Evolutionary conservation across 2,888 invertebrate genomes (phyloP), one percentile per base, ranked within the genome.

Genomic region (Chirona hameri): DNA sequence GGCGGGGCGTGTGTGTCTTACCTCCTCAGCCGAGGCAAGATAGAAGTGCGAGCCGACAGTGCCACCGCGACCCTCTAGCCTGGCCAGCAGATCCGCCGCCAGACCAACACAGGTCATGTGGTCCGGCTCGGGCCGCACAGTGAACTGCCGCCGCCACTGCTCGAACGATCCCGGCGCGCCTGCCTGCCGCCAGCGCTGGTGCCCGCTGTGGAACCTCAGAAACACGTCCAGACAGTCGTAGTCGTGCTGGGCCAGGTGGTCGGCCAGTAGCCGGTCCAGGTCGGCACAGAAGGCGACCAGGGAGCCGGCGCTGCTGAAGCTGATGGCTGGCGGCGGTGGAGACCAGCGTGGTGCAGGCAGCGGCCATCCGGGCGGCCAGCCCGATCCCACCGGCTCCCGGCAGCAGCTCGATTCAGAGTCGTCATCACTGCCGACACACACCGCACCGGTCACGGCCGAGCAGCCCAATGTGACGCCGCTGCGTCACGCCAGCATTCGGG

Each of bases 151-250:
- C 15, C 69, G 69, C 69, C 69, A 69, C 14, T 3, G 29, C 14
- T 69, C 69, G 69, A 69, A 69, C 69, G 69, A 10, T n/a, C 65
- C 69, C 29, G 29, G n/a, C 14, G 0, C 69, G 69, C 29, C 69
- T 21, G 69, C 5, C 29, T 1, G 14, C 10, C 15, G 69, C 69
- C 69, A 69, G 69, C 69, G 29, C 29, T n/a, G 69, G 69, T 69
- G 29, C 29, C 29, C 69, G 12, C 29, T 10, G 69, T 69, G 69
- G 29, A 69, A 69, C 14, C 69, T 12, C 69, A 69, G 69, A 29
- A 69, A 69, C 69, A 69, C 69, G 69, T 69, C 14, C 69, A 69
- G 29, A 29, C 69, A 29, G 69, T 69, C 69, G 69, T 69, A 69
- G 29, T n/a, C 5, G 15, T 69, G 69, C 29, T n/a, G 69, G 1